A percentile compares a stretch with the other conserved stretches of the same genome.
Evolutionary conservation across 2,888 invertebrate genomes (phyloP).

Genomic region (Sipha maydis): DNA sequence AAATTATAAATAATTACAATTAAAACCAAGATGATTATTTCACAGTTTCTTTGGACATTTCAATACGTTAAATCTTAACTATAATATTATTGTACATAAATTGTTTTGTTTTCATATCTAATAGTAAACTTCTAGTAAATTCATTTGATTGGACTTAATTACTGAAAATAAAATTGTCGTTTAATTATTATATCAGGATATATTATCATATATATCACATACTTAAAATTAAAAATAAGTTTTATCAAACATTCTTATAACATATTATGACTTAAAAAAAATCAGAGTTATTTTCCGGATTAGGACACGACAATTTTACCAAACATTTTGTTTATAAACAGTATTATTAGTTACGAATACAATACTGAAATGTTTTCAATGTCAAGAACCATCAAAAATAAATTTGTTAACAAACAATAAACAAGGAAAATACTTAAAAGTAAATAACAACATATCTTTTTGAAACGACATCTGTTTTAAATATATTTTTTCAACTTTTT

Average conservation of each 20-base stretch:
- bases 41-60: not conserved
- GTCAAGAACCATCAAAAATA: slow-evolving; percentile 34
- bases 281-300: not conserved
- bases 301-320: not conserved
- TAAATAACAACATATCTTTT: not conserved
- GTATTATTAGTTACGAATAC: not conserved
- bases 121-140: too few relatives aligned
- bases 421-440: slow-evolving; percentile 38
- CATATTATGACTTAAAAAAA: slow-evolving; percentile 14
- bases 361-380: slow-evolving; percentile 30
- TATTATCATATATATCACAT: too few relatives aligned
- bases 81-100: too few relatives aligned
- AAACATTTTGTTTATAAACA: slow-evolving; percentile 41
- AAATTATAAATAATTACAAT: not conserved
- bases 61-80: not conserved
- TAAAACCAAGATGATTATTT: not conserved
- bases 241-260: not conserved
- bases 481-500: not conserved
- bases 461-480: not conserved
- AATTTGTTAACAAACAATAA: slow-evolving; percentile 45
- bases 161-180: too few relatives aligned
- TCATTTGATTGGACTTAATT: too few relatives aligned
- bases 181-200: too few relatives aligned
- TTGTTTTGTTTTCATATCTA: too few relatives aligned
- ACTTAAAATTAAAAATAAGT: not conserved